Evolutionary conservation across 2,113 vertebrate species (phyloP).

Genomic region (Spilogale gracilis): DNA sequence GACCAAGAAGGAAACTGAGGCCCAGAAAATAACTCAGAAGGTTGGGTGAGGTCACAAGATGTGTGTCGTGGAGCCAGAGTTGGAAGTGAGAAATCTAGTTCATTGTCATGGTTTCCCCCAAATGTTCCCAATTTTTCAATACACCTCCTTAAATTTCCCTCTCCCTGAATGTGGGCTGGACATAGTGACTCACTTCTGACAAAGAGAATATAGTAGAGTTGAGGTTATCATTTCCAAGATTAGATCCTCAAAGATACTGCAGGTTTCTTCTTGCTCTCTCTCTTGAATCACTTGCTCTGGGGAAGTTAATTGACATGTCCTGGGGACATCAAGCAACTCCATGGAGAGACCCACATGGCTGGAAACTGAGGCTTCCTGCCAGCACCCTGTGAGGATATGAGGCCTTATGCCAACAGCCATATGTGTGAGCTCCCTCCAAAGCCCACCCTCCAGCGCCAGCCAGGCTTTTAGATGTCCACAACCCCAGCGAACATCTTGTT

Average conservation of each 20-base stretch:
- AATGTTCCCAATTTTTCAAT: neutral
- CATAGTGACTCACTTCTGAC: neutral
- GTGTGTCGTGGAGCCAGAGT: neutral
- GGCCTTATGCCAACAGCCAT: neutral
- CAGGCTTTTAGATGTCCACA: neutral
- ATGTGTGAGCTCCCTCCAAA: neutral
- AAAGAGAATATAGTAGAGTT: neutral
- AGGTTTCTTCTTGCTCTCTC: neutral
- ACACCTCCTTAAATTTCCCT: neutral
- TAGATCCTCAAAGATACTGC: neutral
- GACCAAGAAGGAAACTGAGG: slow-evolving; percentile 44
- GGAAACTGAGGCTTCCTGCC: neutral
- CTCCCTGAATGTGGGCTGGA: neutral
- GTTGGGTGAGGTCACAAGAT: neutral
- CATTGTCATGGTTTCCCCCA: neutral
- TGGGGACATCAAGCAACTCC: neutral
- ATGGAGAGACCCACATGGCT: neutral
- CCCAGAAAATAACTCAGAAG: neutral
- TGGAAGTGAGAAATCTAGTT: neutral
- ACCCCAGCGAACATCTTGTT: neutral
- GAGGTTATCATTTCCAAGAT: neutral
- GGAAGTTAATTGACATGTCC: neutral
- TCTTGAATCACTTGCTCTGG: neutral
- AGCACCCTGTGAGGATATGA: neutral
- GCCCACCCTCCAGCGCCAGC: neutral